phyloP scores from a whole-genome alignment of 2,113 vertebrate genomes.

The Mungos mungo region DNA sequence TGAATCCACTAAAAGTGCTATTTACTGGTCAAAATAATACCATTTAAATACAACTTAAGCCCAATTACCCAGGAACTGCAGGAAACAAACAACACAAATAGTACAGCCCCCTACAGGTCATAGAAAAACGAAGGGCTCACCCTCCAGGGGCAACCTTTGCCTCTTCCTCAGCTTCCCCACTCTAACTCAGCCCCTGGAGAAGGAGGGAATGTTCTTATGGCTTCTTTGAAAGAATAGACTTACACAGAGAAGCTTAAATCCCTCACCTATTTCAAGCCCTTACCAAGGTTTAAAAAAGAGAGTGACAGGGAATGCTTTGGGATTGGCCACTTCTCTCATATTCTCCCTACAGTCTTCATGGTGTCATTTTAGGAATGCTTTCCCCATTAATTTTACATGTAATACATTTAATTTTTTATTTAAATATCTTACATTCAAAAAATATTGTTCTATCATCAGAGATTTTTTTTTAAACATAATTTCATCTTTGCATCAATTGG shows the following conservation, averaged over 20 bases:
- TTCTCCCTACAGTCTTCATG: not conserved
- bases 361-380: not conserved
- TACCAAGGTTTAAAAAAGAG: not conserved
- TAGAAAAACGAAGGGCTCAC: not conserved
- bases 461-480: not conserved
- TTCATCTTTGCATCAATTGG: not conserved
- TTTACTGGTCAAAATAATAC: not conserved
- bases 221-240: not conserved
- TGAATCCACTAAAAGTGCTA: slow-evolving; percentile 1
- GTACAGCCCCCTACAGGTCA: not conserved
- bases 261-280: not conserved
- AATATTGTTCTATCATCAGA: not conserved
- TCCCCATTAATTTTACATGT: not conserved
- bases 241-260: not conserved
- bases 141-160: not conserved
- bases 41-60: not conserved
- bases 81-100: not conserved
- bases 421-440: not conserved
- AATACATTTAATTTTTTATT: not conserved
- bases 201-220: not conserved
- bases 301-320: not conserved
- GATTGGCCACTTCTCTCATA: not conserved
- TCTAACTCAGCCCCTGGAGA: not conserved
- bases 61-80: not conserved
- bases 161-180: not conserved